A percentile compares a stretch with the other conserved stretches of the same genome.
phyloP scores from a whole-genome alignment of 2,888 invertebrate species.

The Acronicta leporina region DNA sequence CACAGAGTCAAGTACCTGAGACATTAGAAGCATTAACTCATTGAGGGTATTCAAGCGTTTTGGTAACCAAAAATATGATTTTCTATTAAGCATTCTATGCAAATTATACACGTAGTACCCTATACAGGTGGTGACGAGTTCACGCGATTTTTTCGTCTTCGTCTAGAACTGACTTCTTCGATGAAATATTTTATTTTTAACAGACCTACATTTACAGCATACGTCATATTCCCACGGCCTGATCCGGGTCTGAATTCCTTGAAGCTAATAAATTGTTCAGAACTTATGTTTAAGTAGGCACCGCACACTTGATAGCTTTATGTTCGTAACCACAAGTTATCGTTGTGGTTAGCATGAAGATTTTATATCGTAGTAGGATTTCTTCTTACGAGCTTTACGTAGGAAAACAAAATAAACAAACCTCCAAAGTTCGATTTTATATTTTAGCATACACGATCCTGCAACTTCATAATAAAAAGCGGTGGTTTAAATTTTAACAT shows the following conservation, averaged over 20 bases:
- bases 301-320: constrained; percentile 35
- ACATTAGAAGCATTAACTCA: neutral
- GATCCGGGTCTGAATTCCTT: neutral
- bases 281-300: constrained; percentile 20
- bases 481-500: too few species aligned
- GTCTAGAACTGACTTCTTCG: too few species aligned
- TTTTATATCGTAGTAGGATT: constrained; percentile 23
- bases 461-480: too few species aligned
- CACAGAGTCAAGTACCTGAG: constrained; percentile 26
- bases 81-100: too few species aligned
- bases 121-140: too few species aligned
- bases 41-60: neutral
- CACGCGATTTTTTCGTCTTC: too few species aligned
- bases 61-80: too few species aligned
- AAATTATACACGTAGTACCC: too few species aligned
- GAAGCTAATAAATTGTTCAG: constrained; percentile 11
- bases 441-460: too few species aligned
- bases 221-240: constrained; percentile 20
- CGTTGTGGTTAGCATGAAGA: constrained; percentile 15
- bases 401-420: neutral
- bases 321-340: constrained; percentile 30
- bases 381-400: neutral
- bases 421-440: neutral
- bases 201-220: neutral
- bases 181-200: neutral